A percentile compares a stretch with the other conserved stretches of the same genome.
Conservation (phyloP, 2,888 invertebrate species). For the Spodoptera exigua region DNA sequence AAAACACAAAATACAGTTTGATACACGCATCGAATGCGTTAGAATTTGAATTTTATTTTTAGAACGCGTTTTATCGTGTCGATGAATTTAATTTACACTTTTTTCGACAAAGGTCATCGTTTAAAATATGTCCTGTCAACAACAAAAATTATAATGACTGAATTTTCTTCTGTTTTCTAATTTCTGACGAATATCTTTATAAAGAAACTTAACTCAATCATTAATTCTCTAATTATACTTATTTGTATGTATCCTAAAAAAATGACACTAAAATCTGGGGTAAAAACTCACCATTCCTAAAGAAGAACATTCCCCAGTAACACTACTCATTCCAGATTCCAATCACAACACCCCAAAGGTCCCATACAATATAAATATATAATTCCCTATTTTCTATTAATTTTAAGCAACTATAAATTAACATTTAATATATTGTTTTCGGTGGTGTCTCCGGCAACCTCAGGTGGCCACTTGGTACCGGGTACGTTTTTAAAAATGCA, state of each 20-base stretch:
- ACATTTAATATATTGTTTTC: conserved; percentile 85
- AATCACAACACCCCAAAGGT: too few species aligned
- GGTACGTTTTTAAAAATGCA: conserved; percentile 90
- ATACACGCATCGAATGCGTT: conserved; percentile 20
- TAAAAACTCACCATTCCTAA: too few species aligned
- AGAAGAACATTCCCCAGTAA: too few species aligned
- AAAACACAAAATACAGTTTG: conserved; percentile 18
- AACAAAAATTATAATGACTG: too few species aligned
- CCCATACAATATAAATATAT: too few species aligned
- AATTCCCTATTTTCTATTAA: neutral
- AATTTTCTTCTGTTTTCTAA: too few species aligned
- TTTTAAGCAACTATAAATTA: conserved; percentile 58
- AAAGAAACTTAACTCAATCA: too few species aligned
- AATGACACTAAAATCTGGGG: too few species aligned
- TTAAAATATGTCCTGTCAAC: neutral
- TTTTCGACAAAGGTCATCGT: neutral
- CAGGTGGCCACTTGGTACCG: conserved; percentile 97
- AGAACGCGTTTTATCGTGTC: neutral
- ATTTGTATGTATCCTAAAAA: too few species aligned
- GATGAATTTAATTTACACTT: conserved; percentile 8
- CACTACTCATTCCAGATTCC: too few species aligned
- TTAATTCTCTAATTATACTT: too few species aligned
- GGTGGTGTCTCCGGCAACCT: conserved; percentile 84
- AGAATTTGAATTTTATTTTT: conserved; percentile 23
- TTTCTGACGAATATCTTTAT: too few species aligned